Conservation (phyloP, 1,140 invertebrate genomes). For the Drosophila nigrodunni region DNA sequence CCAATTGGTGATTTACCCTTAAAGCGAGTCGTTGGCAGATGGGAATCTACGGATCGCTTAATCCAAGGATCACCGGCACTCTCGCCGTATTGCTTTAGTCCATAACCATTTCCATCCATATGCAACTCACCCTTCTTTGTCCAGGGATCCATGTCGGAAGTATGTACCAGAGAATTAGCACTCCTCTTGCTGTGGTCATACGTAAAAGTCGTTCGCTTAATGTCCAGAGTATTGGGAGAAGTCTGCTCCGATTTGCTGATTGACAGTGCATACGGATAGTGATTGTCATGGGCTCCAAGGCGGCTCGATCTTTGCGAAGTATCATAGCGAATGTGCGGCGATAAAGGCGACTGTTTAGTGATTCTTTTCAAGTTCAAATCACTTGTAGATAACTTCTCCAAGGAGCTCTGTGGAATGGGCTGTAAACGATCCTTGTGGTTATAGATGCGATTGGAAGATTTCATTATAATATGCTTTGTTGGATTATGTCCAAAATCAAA, state of each 20-base stretch:
- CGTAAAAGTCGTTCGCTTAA: conserved; percentile 57
- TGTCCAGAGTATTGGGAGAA: conserved; percentile 78
- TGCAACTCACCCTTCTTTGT: conserved; percentile 72
- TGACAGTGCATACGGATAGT: conserved; percentile 46
- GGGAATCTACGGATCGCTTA: conserved; percentile 47
- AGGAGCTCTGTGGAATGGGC: conserved; percentile 12
- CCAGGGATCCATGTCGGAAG: conserved; percentile 79
- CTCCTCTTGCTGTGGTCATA: conserved; percentile 70
- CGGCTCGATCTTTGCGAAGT: conserved; percentile 21
- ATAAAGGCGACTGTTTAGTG: conserved; percentile 30
- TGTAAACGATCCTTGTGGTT: conserved; percentile 17
- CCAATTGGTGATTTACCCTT: conserved; percentile 38
- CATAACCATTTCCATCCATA: not conserved
- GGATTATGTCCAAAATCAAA: conserved; percentile 10
- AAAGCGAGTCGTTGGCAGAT: conserved; percentile 10
- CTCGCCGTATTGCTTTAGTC: conserved; percentile 12
- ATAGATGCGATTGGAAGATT: conserved; percentile 11
- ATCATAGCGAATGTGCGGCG: conserved; percentile 46
- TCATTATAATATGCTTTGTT: not conserved
- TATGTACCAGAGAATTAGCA: conserved; percentile 74
- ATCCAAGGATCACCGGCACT: conserved; percentile 65
- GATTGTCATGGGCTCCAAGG: conserved; percentile 56
- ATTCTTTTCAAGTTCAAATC: conserved; percentile 33
- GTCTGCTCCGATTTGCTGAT: conserved; percentile 79
- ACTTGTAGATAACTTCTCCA: conserved; percentile 30